phyloP scores from a whole-genome alignment of 2,113 vertebrate genomes.

The Pollimyrus isidori region DNA sequence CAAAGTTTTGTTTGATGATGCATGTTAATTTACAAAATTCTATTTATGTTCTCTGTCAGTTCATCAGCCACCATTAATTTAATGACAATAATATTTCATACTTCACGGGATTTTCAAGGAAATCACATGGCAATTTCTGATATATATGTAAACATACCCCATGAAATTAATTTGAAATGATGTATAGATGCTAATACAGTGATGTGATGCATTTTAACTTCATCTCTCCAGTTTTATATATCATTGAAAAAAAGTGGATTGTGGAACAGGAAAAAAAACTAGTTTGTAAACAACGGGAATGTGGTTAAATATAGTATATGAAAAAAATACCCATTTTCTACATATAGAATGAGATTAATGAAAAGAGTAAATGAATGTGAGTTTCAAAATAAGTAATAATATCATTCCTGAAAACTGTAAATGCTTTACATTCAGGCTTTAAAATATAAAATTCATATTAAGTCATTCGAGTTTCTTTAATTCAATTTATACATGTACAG shows the following conservation, averaged over 20 bases:
- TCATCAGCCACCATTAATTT: neutral
- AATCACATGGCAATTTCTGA: neutral
- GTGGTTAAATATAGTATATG: neutral
- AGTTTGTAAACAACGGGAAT: neutral
- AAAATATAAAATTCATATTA: neutral
- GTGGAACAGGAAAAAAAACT: neutral
- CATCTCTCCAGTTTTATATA: neutral
- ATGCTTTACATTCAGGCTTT: neutral
- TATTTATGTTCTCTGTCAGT: neutral
- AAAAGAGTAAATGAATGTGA: neutral
- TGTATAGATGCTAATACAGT: neutral
- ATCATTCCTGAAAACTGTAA: neutral
- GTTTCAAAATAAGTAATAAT: neutral
- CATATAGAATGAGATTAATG: neutral
- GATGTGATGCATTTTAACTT: neutral
- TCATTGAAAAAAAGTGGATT: neutral
- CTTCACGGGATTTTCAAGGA: neutral
- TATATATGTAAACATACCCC: neutral
- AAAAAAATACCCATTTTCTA: neutral
- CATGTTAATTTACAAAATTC: neutral
- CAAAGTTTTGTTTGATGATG: neutral
- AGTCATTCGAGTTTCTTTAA: neutral
- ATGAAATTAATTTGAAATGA: neutral
- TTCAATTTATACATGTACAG: neutral
- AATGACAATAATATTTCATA: neutral